Base-by-base conservation (phyloP, 2,888 invertebrate genomes). In the Mythimna pallens region DNA sequence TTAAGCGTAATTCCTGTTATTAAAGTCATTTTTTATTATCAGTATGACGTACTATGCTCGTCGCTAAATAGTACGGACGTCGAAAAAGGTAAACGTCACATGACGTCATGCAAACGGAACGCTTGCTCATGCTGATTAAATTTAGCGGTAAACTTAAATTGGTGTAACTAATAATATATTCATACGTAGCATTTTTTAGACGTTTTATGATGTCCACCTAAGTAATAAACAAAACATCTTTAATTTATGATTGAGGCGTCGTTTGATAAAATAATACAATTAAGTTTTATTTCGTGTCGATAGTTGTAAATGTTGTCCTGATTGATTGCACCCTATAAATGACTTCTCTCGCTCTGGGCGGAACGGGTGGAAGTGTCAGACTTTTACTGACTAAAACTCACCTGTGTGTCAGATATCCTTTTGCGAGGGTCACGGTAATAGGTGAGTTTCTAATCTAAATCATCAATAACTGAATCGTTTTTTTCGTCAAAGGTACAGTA, bases 81-180 rank as follows among this genome's bases (percentile, higher is more conserved):
- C 83, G 63, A 73, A 80, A 77, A 30, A 75, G 36, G 55, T 66
- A 71, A 68, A 84, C 76, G 85, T 84, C 83, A 85, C 22, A 76
- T 92, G 90, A 92, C 93, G 93, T 93, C 93, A 93, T 83, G 81
- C 81, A 89, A 92, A 36, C 89, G 91, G 89, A 92, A 36, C 89
- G 91, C 91, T 81, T 75, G 79, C 64, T 76, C 76, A 80, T 68
- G 12, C 10, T 40, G 12, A 43, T 43, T 20, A 77, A 82, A 76
- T 88, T 84, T 78, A 76, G 93, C 90, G 93, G 90, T 89, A 91
- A 90, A 78, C 90, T 88, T 83, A 86, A 93, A 93, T 65, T 66
- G 65, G 54, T 58, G 40, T 54, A 78, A 34, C 65, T 62, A 30
- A n/a, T 64, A 52, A 52, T 43, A 52, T 62, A 75, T 68, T 65